A percentile compares a stretch with the other conserved stretches of the same genome.
Evolutionary conservation across 1,140 invertebrate genomes (phyloP).

Genomic region (Panagrolaimus sp.): DNA sequence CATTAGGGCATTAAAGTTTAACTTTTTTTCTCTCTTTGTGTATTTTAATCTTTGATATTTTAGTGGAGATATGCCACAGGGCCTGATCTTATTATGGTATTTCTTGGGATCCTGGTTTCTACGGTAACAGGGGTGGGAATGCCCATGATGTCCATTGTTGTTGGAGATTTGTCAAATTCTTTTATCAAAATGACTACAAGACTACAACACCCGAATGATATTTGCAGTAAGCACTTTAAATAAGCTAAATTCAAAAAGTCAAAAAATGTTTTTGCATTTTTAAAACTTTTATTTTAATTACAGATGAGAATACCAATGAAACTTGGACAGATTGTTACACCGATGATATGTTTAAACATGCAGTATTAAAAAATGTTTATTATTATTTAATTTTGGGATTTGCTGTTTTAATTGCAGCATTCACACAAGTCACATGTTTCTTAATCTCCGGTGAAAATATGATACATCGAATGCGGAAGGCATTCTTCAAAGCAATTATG

Average conservation of each 20-base stretch:
- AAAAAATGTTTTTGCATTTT: background rate
- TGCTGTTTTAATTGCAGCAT: constrained; percentile 8
- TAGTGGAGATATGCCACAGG: constrained; percentile 45
- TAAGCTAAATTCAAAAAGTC: background rate
- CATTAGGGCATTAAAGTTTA: too few species aligned
- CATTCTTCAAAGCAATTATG: constrained; percentile 71
- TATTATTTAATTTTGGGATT: constrained; percentile 12
- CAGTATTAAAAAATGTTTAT: constrained; percentile 19
- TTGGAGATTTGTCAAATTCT: constrained; percentile 33
- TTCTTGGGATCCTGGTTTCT: constrained; percentile 37
- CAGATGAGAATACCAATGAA: background rate
- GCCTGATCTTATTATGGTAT: constrained; percentile 35
- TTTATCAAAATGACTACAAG: constrained; percentile 40
- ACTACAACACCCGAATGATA: too few species aligned
- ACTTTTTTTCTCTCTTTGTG: too few species aligned
- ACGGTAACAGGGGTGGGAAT: constrained; percentile 32
- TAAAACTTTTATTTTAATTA: background rate
- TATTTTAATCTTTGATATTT: constrained; percentile 23
- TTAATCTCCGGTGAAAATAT: constrained; percentile 63
- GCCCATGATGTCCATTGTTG: constrained; percentile 42
- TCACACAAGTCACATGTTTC: constrained; percentile 49
- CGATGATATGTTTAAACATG: background rate
- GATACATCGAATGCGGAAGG: constrained; percentile 69
- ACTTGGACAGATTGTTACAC: background rate
- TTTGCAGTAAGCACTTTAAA: background rate